Base-by-base conservation (phyloP, 2,888 invertebrate genomes). In the Neoitamus cyanurus region DNA sequence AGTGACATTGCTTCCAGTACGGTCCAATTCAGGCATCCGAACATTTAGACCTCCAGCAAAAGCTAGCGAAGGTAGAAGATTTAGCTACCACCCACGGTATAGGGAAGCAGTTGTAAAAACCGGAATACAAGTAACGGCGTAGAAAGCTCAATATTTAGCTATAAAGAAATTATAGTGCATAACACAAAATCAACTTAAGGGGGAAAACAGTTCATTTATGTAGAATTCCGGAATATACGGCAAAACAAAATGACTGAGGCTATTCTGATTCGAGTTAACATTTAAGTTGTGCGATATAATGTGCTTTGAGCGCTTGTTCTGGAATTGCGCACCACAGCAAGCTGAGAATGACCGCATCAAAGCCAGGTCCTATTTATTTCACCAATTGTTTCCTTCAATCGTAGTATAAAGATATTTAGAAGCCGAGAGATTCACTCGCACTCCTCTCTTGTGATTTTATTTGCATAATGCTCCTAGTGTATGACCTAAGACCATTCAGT, bases 21-120 rank as follows among this genome's bases (percentile, higher is more conserved):
- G 96, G 88, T 96, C 96, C 1, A 96, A 96, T 90, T 94, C 95
- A 0, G 96, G 96, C 0, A 93, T 96, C 4, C 94, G 95, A 86
- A 95, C 95, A 0, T 91, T 96, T 70, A 91, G 95, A 87, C 95
- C 95, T 1, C 91, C 85, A 30, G 11, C 31, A 15, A 75, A 85
- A 42, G n/a, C 37, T 31, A 46, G 58, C 92, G 88, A 91, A 90
- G 89, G 89, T 90, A 72, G 91, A 87, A 82, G 84, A 20, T 86
- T 86, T 37, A 37, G 34, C 15, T 73, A 77, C 85, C 85, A 20
- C 87, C 89, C 13, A 88, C 88, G 30, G 30, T 84, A 84, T 84
- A 30, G 83, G 9, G 90, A 91, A 82, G 89, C 90, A 20, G 88
- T 91, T 6, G 90, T 91, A 7, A 90, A 90, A 72, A 89, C 90